Evolutionary conservation across 2,113 vertebrate species (phyloP), one percentile per base, ranked within the genome.

Genomic region (Ia io): DNA sequence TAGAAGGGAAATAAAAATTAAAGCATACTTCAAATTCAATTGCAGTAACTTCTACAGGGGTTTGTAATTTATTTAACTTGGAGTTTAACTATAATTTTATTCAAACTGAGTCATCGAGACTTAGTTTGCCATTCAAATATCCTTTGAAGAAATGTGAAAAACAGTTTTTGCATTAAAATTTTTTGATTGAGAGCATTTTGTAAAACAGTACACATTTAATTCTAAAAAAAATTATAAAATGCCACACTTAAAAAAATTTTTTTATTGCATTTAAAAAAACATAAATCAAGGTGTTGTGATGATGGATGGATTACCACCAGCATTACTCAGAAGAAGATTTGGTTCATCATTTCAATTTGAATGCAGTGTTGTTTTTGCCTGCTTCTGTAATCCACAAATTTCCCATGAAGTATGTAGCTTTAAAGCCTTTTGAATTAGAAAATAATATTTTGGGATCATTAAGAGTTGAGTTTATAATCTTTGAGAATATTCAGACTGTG

Each of bases 1-100:
- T 83, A 73, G 53, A 80, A 20, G 30, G 35, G 47, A 93, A 91
- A 42, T 80, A 22, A 84, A 90, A 86, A 91, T 88, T 53, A 86
- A 51, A 63, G 30, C 89, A 49, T 78, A 47, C 78, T 79, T 86
- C 42, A 89, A 9, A 90, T 93, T 17, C 5, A 37, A 84, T 49
- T 89, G 20, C 13, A 86, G 30, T 32, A 53, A 85, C 25, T 74
- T 76, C 49, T 80, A 13, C 3, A 40, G 17, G 25, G 5, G 14
- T 83, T 53, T 89, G 14, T 77, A 76, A 91, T 65, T 93, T 93
- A 53, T 73, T 88, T 91, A 78, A 84, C 7, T 16, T 70, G 28
- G 4, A 69, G 77, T 94, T 88, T 65, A 86, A 95, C 91, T 94
- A 59, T 73, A 78, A 71, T 59, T 25, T 77, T 93, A 92, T 95